Evolutionary conservation across 2,797 vertebrate species (phyloP).

Genomic region (Ambastaia sidthimunki): DNA sequence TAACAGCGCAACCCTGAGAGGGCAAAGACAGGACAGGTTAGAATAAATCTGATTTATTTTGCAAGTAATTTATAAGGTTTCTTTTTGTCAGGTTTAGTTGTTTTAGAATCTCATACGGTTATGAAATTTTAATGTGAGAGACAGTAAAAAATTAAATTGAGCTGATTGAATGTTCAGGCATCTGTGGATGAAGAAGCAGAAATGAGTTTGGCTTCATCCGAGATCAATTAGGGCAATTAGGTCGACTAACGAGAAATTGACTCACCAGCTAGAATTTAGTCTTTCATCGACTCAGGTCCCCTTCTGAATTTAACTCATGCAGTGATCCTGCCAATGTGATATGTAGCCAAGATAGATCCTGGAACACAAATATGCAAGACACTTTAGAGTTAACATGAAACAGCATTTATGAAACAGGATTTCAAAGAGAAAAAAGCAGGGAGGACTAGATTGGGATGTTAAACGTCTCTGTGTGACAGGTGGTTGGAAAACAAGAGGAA

Average conservation of each 20-base stretch:
- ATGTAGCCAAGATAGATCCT: neutral
- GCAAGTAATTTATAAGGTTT: conserved; percentile 31
- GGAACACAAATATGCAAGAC: conserved; percentile 3
- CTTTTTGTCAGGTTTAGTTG: conserved; percentile 3
- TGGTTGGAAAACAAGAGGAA: neutral
- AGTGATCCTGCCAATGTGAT: neutral
- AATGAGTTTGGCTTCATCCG: conserved; percentile 21
- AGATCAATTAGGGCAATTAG: conserved; percentile 25
- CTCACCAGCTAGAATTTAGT: conserved; percentile 12
- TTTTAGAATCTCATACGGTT: neutral
- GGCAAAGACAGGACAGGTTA: neutral
- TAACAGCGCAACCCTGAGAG: neutral
- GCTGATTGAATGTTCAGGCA: conserved; percentile 32
- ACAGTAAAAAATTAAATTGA: neutral
- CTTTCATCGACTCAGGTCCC: conserved; percentile 13
- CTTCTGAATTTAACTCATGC: conserved; percentile 17
- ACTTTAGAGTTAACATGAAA: conserved; percentile 1
- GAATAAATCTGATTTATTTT: conserved; percentile 5
- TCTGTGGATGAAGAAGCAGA: conserved; percentile 12
- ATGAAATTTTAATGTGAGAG: conserved; percentile 6
- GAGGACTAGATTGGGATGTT: neutral
- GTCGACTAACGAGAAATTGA: conserved; percentile 32
- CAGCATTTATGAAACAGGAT: neutral
- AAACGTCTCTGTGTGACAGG: neutral
- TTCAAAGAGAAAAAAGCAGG: conserved; percentile 8